Conservation (phyloP, 2,797 vertebrate species). For the Oreortyx pictus region DNA sequence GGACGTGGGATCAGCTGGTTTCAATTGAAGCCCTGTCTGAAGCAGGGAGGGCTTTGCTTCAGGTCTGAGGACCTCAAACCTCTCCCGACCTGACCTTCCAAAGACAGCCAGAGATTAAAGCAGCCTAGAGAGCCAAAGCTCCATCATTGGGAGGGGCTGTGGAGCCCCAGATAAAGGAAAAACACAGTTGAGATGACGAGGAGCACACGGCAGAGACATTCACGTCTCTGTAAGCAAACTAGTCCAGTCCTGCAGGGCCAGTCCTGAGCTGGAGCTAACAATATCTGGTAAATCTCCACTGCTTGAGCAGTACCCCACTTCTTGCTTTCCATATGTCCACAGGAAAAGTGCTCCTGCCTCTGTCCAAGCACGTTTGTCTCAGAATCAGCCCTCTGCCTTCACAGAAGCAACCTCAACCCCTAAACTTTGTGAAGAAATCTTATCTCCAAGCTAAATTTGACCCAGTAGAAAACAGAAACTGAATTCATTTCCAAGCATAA, state of each 20-base stretch:
- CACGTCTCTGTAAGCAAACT: background rate
- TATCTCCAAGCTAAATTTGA: background rate
- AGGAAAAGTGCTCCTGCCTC: background rate
- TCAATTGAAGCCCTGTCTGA: constrained; percentile 69
- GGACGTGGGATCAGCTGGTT: constrained; percentile 72
- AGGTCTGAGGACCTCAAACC: constrained; percentile 28
- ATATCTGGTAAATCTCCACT: background rate
- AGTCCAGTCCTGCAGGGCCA: background rate
- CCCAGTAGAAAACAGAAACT: constrained; percentile 27
- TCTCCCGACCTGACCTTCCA: constrained; percentile 10
- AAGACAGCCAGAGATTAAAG: constrained; percentile 50
- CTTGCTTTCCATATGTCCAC: background rate
- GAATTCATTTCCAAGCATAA: constrained; percentile 10
- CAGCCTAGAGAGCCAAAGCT: background rate
- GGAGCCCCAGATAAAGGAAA: constrained; percentile 20
- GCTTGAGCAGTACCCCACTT: background rate
- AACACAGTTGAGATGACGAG: background rate
- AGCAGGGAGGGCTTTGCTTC: constrained; percentile 44
- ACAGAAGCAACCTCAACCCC: background rate
- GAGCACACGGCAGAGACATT: background rate
- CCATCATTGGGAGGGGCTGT: constrained; percentile 25
- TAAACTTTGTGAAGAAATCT: background rate
- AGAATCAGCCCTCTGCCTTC: background rate
- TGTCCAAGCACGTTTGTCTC: background rate
- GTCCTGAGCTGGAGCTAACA: background rate